Base-by-base conservation (phyloP, 2,797 vertebrate species). In the Sebastes baramenuke region DNA sequence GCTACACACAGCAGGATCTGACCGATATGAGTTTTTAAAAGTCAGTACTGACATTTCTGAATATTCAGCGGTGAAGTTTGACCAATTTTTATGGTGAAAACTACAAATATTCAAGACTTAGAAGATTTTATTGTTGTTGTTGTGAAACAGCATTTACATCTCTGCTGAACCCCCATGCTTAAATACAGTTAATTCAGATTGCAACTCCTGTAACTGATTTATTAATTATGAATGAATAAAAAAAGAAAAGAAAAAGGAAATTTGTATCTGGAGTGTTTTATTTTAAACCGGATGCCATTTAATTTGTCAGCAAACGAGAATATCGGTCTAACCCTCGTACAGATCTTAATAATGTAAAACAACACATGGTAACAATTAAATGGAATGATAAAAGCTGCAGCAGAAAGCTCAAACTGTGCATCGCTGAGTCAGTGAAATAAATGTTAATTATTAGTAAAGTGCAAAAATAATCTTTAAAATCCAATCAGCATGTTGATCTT, bases 331-430 rank as follows among this genome's bases (percentile, higher is more conserved):
- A 65, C 29, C 18, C n/a, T 25, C 14, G 20, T 20, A 56, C 25
- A 67, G 18, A 61, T 77, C 4, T 25, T 5, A 25, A 25, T 3
- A n/a, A 42, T 46, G 62, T 55, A 29, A 66, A 62, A 75, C 32
- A 59, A 55, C 9, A 79, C 38, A 77, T 2, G 1, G 25, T 8
- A 67, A 64, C 5, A 42, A 16, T 20, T 34, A 6, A 58, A 55
- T 69, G 29, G 27, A 74, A 58, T 22, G 42, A 78, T 24, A 12
- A 65, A 79, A 79, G 32, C 49, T 61, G 52, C 2, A 2, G n/a
- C n/a, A 66, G 42, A 61, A 82, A 86, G 71, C 56, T 86, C 72
- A 9, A 56, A 82, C 74, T 77, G 84, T 77, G 81, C 6, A 82
- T 70, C 1, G 0, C 8, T 10, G 4, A 75, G 22, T 76, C 42